A percentile compares a stretch with the other conserved stretches of the same genome.
Conservation (phyloP, 1,140 invertebrate genomes). For the Diorhabda carinulata region DNA sequence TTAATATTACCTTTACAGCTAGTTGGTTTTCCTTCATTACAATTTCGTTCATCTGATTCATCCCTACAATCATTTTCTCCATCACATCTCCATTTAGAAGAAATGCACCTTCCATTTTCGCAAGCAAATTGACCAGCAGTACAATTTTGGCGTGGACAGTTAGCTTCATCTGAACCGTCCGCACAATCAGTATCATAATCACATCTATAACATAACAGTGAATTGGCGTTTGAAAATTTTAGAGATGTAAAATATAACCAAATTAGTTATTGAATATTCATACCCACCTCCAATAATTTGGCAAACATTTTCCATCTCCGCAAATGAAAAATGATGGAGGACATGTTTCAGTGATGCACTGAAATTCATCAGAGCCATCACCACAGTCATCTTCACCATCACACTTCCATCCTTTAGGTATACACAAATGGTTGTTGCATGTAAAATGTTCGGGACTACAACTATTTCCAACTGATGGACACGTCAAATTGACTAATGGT, state of each 20-base stretch:
- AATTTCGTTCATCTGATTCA: conserved; percentile 65
- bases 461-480: conserved; percentile 57
- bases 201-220: conserved; percentile 48
- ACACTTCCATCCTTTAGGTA: conserved; percentile 61
- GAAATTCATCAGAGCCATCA: conserved; percentile 72
- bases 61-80: conserved; percentile 73
- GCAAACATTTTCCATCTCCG: conserved; percentile 55
- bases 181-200: conserved; percentile 59
- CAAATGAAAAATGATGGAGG: conserved; percentile 67
- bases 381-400: conserved; percentile 69
- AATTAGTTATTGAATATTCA: not conserved
- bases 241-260: not conserved
- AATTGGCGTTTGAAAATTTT: not conserved
- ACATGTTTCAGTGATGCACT: conserved; percentile 67
- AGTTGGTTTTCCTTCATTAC: conserved; percentile 29
- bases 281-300: conserved; percentile 42
- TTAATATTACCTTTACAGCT: conserved; percentile 34
- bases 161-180: conserved; percentile 58
- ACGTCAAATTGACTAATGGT: conserved; percentile 67
- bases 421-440: conserved; percentile 64
- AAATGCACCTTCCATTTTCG: conserved; percentile 74
- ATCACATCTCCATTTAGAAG: conserved; percentile 70
- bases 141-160: conserved; percentile 55
- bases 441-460: conserved; percentile 65
- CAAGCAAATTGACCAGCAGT: conserved; percentile 65